Percentiles rank a stretch among this genome's conserved stretches.
These are phyloP conservation scores for Eufriesea mexicana DNA, from an alignment of 1,140 invertebrate genomes.

Conservation along the genomic window DNA sequence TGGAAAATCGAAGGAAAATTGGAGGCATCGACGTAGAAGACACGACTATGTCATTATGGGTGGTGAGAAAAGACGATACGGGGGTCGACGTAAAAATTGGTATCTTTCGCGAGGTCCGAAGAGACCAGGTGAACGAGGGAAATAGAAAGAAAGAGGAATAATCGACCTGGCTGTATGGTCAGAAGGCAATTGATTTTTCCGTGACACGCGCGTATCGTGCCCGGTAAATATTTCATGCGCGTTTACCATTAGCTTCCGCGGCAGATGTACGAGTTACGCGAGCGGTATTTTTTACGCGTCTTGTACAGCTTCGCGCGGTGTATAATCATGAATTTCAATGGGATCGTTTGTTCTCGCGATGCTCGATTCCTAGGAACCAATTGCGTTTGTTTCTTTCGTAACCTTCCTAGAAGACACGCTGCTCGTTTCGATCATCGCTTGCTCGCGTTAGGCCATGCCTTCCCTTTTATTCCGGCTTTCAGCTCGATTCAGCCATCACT, in stretches of 20 bases:
- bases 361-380: conserved; percentile 31
- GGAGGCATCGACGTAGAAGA: no score
- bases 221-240: conserved; percentile 29
- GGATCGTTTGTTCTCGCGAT: conserved; percentile 22
- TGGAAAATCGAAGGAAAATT: no score
- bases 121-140: no score
- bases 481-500: no score
- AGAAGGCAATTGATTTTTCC: conserved; percentile 24
- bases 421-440: background rate
- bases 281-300: conserved; percentile 28
- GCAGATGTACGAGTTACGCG: conserved; percentile 38
- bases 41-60: no score
- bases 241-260: conserved; percentile 28
- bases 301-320: conserved; percentile 6
- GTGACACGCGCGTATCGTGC: background rate
- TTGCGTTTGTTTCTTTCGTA: conserved; percentile 28
- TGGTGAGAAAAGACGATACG: no score
- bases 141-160: background rate
- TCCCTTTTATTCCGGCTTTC: no score
- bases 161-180: background rate
- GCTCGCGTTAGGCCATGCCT: background rate
- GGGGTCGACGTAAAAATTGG: no score
- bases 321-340: conserved; percentile 44
- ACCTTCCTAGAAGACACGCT: conserved; percentile 2
- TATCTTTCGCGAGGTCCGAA: no score